Conservation (phyloP, 2,888 invertebrate genomes). For the Arrhopalites spinosus region DNA sequence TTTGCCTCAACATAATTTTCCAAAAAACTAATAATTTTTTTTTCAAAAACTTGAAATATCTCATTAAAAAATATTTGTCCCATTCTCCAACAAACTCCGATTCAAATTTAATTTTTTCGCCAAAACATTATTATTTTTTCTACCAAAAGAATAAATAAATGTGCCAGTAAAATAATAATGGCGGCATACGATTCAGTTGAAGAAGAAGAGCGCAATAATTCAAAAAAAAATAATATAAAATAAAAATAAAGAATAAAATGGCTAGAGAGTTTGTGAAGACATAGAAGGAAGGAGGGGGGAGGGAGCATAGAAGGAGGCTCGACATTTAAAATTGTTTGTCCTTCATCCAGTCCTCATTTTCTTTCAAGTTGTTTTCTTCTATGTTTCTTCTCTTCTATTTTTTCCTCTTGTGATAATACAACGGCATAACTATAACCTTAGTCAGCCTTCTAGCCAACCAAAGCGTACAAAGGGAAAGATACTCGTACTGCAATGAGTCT, state of each 20-base stretch:
- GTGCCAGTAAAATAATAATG: no score
- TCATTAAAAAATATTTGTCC: no score
- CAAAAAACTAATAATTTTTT: no score
- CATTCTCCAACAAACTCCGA: no score
- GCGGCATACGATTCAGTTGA: neutral
- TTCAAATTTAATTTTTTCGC: no score
- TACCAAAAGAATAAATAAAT: no score
- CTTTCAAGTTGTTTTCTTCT: conserved; percentile 20
- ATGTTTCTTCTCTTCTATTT: neutral
- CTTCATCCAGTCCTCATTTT: conserved; percentile 30
- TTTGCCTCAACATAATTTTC: no score
- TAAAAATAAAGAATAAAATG: neutral
- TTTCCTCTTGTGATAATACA: conserved; percentile 2
- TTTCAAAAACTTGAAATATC: no score
- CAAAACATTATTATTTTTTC: no score
- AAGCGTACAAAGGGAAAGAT: neutral
- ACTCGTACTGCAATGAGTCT: neutral
- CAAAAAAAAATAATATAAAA: neutral
- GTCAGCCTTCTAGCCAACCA: neutral
- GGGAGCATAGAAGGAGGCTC: conserved; percentile 15
- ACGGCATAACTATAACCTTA: conserved; percentile 26
- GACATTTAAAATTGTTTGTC: conserved; percentile 27
- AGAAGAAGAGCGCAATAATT: neutral
- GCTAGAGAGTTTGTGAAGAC: neutral
- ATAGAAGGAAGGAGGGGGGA: neutral